Evolutionary conservation across 2,113 vertebrate species (phyloP).

Genomic region (Hirundichthys speculiger): DNA sequence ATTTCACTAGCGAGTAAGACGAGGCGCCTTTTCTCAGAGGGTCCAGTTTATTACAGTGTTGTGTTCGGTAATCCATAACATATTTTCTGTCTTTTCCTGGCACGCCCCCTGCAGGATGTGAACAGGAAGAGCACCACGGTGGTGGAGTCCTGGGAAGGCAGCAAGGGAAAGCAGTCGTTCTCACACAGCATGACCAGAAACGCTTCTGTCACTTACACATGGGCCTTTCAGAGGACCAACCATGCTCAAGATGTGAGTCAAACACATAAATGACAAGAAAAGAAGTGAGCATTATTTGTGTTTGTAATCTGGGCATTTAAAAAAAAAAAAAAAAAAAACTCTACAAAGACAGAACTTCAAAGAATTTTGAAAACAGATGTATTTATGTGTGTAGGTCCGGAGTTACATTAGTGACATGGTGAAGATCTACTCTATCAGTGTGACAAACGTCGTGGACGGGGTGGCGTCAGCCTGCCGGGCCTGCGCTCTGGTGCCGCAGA

Average conservation of each 20-base stretch:
- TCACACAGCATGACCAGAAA: slow-evolving; percentile 91
- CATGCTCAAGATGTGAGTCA: slow-evolving; percentile 89
- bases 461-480: slow-evolving; percentile 88
- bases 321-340: too few relatives aligned
- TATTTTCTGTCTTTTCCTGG: slow-evolving; percentile 22
- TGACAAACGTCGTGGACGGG: slow-evolving; percentile 90
- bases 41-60: background rate
- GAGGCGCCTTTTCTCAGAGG: background rate
- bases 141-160: slow-evolving; percentile 96
- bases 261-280: background rate
- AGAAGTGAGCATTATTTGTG: background rate
- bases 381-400: slow-evolving; percentile 79
- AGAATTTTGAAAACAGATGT: too few relatives aligned
- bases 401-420: slow-evolving; percentile 87
- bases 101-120: slow-evolving; percentile 83
- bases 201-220: slow-evolving; percentile 90
- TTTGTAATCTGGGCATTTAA: too few relatives aligned
- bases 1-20: background rate
- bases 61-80: too few relatives aligned
- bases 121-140: slow-evolving; percentile 94
- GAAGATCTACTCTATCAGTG: slow-evolving; percentile 93
- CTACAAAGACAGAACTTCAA: too few relatives aligned
- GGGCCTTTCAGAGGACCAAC: slow-evolving; percentile 96
- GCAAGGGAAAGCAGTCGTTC: slow-evolving; percentile 90
- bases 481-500: slow-evolving; percentile 87